Base-by-base conservation (phyloP, 2,888 invertebrate genomes). In the Trypoxylon attenuatum region DNA sequence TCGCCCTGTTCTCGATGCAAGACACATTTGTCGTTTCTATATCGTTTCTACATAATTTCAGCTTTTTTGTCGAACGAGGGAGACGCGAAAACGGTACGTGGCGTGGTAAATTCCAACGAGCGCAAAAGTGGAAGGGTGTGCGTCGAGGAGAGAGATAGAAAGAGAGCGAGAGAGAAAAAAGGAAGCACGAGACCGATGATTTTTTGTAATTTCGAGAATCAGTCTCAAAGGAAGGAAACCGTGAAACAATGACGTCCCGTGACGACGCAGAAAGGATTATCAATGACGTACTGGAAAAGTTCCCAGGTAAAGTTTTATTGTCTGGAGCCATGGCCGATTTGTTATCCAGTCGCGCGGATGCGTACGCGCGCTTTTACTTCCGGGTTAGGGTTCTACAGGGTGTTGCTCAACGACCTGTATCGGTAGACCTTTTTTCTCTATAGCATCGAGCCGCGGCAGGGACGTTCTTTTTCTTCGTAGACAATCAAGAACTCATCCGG, bases 301-400 rank as follows among this genome's bases (percentile, higher is more conserved):
- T 70, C 53, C 68, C 68, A 69, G 73, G 71, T 69, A 73, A 82
- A 80, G 75, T 83, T 83, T 83, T 80, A 83, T 82, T 81, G 81
- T 76, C 81, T 79, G 81, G 80, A 79, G 79, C 81, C 77, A 84
- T 83, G 85, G 85, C 84, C 85, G 85, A 84, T 84, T 86, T 85
- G 82, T 82, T 84, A 84, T 82, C 82, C 82, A 85, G 78, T 82
- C 84, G 85, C 82, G 86, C 82, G 84, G 83, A 84, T 82, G 82
- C 82, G 79, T 82, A 78, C 81, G 82, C 80, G 81, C 79, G 80
- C 85, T 81, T 84, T 79, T 78, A 79, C 84, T 85, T 85, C 85
- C 85, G 84, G 85, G 80, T 80, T 82, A 76, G 76, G 69, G 77
- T 63, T 74, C 77, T 58, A 71, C 77, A 57, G 76, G 77, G 77